Evolutionary conservation across 2,888 invertebrate genomes (phyloP), one percentile per base, ranked within the genome.

Genomic region (Clistopyga incitator): DNA sequence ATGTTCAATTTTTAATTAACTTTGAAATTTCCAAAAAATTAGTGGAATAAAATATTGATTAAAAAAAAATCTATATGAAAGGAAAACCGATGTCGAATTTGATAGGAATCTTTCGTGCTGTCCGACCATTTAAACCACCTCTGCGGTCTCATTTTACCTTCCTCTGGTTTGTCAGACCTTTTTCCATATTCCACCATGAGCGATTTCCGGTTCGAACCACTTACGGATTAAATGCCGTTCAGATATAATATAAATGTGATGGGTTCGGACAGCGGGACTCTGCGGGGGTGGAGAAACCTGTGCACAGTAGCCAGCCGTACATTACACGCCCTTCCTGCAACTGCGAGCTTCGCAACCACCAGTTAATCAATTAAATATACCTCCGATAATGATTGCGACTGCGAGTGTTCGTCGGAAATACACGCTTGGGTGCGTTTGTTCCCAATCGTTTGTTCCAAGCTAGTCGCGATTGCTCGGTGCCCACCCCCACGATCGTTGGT

Each of bases 301-400:
- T 25, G 25, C 25, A 42, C 61, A 85, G 13, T 34, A 15, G 23
- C 20, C 25, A 13, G 56, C 54, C 50, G 42, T 67, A 25, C 42
- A 67, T 65, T 42, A 74, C 74, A 71, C 79, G 50, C 65, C 29
- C 42, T 59, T 42, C 64, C 50, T 67, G 50, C 52, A 38, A 71
- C 38, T 38, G 42, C 13, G 20, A 20, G 64, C 67, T 74, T 52
- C 81, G 67, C 34, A 10, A 42, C 34, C 86, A 84, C 78, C 85
- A 85, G 88, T 88, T 89, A 90, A 90, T 88, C 89, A 91, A 91
- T 91, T 88, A 88, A 90, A 89, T 88, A 89, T 88, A 87, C 45
- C 47, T 42, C 87, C 78, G 85, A 87, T 90, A 88, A 90, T 88
- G 84, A 88, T 87, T 86, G 86, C 84, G 47, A 45, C 64, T n/a